phyloP scores from a whole-genome alignment of 2,113 vertebrate species.

The Willisornis vidua region DNA sequence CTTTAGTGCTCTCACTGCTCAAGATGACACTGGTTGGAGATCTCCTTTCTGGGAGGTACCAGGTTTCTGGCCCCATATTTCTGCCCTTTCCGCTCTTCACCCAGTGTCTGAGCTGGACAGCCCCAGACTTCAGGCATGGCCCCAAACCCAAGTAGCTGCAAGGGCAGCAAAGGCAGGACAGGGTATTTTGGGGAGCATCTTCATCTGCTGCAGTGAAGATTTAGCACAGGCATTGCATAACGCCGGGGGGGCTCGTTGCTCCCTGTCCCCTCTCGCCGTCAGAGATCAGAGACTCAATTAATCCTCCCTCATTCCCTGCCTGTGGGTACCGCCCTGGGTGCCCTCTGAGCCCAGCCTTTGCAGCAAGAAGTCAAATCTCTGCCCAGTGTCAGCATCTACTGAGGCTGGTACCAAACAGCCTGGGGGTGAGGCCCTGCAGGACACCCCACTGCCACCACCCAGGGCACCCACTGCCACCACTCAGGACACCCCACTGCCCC shows the following conservation, averaged over 20 bases:
- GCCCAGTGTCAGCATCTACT: accelerated
- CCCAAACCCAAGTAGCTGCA: not conserved
- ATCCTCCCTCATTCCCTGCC: constrained; percentile 49
- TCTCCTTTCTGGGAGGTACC: not conserved
- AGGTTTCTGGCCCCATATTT: not conserved
- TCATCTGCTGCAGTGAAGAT: constrained; percentile 25
- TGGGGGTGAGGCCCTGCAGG: not conserved
- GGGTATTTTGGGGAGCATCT: not conserved
- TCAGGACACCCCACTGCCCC: not conserved
- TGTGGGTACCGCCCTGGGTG: not conserved
- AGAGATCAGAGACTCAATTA: constrained; percentile 49
- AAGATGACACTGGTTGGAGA: not conserved
- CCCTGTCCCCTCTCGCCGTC: not conserved
- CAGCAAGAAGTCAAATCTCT: constrained; percentile 10
- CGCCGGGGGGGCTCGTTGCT: not conserved
- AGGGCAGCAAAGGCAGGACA: not conserved
- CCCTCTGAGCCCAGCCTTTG: not conserved
- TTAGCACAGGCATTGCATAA: constrained; percentile 12
- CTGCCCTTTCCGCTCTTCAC: not conserved
- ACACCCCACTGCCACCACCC: not conserved
- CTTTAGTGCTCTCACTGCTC: not conserved
- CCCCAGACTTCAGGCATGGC: not conserved
- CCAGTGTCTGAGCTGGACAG: not conserved
- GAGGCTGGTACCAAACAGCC: not conserved
- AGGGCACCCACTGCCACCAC: not conserved